phyloP scores from a whole-genome alignment of 2,113 vertebrate species.

The Tyto alba region DNA sequence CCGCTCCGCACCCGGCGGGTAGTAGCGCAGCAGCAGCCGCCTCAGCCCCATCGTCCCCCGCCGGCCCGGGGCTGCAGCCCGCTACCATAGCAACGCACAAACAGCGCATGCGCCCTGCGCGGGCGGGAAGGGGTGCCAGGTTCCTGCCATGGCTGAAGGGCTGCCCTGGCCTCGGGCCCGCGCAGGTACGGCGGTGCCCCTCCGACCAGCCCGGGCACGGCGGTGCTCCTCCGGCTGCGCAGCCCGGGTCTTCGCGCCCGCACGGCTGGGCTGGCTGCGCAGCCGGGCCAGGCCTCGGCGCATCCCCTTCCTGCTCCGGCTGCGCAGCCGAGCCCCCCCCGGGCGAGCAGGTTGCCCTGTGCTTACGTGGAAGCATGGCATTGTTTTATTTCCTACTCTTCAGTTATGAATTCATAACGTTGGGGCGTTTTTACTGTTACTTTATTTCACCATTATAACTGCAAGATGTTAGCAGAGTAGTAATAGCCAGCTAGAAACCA shows the following conservation, averaged over 20 bases:
- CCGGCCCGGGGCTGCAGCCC: neutral
- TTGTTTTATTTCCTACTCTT: neutral
- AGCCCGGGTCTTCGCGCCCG: too few species aligned
- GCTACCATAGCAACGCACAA: slow-evolving; percentile 70
- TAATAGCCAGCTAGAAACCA: neutral
- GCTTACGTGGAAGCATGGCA: neutral
- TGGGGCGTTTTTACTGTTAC: neutral
- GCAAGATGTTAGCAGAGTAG: neutral
- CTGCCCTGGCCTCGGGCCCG: too few species aligned
- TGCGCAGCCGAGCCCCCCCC: neutral
- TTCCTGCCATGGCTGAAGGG: rapidly evolving
- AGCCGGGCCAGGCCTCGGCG: too few species aligned
- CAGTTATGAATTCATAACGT: neutral
- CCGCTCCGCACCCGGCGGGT: slow-evolving; percentile 83
- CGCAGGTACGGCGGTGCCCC: rapidly evolving
- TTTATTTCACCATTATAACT: neutral
- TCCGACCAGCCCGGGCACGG: rapidly evolving
- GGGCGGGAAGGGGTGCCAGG: too few species aligned
- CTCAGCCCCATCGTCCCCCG: slow-evolving; percentile 77
- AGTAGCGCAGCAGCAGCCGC: slow-evolving; percentile 87
- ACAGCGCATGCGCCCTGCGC: slow-evolving; percentile 18
- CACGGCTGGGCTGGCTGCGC: neutral
- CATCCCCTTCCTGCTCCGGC: neutral
- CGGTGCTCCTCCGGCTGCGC: too few species aligned
- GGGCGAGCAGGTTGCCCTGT: neutral